A percentile compares a stretch with the other conserved stretches of the same genome.
Evolutionary conservation across 1,140 invertebrate genomes (phyloP).

Genomic region (Octopus bimaculoides): DNA sequence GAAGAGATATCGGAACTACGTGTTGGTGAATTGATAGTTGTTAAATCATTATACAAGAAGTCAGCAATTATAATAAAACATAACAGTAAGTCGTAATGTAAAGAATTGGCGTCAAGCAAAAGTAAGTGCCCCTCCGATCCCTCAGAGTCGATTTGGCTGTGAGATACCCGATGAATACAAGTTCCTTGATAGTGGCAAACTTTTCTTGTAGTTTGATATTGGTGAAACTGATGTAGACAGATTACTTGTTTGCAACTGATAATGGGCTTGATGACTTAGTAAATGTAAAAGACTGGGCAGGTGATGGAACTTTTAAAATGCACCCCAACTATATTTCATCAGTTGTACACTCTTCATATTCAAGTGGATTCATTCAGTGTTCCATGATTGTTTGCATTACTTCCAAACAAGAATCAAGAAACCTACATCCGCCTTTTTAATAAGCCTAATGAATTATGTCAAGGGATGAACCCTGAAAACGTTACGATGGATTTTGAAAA

Average conservation of each 20-base stretch:
- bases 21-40: too few relatives aligned
- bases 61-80: too few relatives aligned
- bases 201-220: conserved; percentile 4
- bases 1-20: too few relatives aligned
- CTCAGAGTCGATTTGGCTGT: neutral
- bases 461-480: neutral
- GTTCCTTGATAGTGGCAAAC: neutral
- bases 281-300: neutral
- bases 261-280: neutral
- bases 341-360: neutral
- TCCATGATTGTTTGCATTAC: neutral
- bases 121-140: neutral
- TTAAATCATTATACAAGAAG: too few relatives aligned
- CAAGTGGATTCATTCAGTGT: neutral
- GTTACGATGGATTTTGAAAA: conserved; percentile 5
- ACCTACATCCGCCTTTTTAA: neutral
- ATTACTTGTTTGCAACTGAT: neutral
- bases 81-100: neutral
- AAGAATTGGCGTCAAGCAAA: neutral
- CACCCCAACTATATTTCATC: neutral
- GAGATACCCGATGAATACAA: neutral
- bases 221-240: conserved; percentile 7
- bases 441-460: neutral
- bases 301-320: neutral
- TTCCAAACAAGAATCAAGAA: conserved; percentile 1